Evolutionary conservation across 1,140 invertebrate species (phyloP).

Genomic region (Cylas formicarius): DNA sequence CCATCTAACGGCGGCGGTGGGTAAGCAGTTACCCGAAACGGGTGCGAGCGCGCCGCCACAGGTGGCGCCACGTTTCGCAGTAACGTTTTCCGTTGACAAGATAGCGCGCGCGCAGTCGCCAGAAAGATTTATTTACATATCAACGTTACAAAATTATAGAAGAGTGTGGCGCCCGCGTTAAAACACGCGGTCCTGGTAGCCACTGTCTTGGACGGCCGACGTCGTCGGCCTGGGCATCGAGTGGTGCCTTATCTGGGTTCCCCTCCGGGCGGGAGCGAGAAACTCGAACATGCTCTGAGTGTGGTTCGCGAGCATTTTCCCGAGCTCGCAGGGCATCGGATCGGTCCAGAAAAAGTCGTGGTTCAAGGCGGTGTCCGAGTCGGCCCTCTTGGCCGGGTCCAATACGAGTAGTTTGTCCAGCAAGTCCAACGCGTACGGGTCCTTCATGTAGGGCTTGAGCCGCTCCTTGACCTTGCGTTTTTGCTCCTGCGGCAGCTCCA

Average conservation of each 20-base stretch:
- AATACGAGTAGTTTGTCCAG: conserved; percentile 87
- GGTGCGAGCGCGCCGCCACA: too few relatives aligned
- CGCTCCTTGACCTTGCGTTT: conserved; percentile 86
- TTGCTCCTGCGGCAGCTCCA: conserved; percentile 86
- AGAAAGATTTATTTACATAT: too few relatives aligned
- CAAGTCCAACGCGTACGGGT: conserved; percentile 86
- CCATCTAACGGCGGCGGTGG: too few relatives aligned
- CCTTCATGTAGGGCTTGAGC: conserved; percentile 86
- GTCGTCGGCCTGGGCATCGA: conserved; percentile 50
- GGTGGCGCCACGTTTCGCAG: too few relatives aligned
- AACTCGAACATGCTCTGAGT: conserved; percentile 96
- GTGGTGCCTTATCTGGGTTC: conserved; percentile 63
- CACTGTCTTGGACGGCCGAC: conserved; percentile 49
- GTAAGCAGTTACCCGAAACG: too few relatives aligned
- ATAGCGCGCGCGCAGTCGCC: too few relatives aligned
- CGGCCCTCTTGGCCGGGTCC: conserved; percentile 84
- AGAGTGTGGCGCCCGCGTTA: too few relatives aligned
- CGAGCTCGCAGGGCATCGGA: conserved; percentile 88
- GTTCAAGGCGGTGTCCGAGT: conserved; percentile 89
- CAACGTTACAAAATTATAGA: too few relatives aligned
- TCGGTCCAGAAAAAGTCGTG: conserved; percentile 99
- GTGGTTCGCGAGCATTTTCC: conserved; percentile 89
- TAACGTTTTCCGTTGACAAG: too few relatives aligned
- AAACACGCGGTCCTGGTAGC: conserved; percentile 72
- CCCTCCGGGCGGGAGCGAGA: conserved; percentile 71